Conservation (phyloP, 92 coral and sea anemone species). For the Palythoa grandiflora region DNA sequence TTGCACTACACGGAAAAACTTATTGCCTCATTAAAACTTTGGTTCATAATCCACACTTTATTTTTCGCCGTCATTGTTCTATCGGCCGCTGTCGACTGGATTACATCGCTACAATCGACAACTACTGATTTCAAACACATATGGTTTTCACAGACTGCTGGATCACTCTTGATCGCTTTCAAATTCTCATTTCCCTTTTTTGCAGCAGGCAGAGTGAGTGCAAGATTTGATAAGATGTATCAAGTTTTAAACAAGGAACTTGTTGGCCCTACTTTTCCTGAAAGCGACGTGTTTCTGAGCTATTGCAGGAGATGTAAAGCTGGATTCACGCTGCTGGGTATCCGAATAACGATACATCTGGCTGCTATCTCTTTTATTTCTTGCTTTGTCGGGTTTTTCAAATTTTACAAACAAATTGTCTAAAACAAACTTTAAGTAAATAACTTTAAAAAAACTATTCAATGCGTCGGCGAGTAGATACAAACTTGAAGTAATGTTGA, state of each 20-base stretch:
- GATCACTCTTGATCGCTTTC: slow-evolving; percentile 69
- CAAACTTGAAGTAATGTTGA: too few relatives aligned
- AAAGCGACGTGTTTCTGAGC: slow-evolving; percentile 63
- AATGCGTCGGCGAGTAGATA: too few relatives aligned
- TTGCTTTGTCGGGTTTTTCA: slow-evolving; percentile 66
- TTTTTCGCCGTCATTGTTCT: slow-evolving; percentile 59
- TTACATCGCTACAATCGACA: slow-evolving; percentile 12
- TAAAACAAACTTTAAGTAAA: neutral
- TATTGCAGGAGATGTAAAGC: slow-evolving; percentile 70
- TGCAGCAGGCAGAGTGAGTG: slow-evolving; percentile 72
- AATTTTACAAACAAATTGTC: slow-evolving; percentile 61
- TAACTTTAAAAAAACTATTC: too few relatives aligned
- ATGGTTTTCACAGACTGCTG: slow-evolving; percentile 59
- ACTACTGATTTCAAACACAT: slow-evolving; percentile 24
- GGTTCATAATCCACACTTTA: slow-evolving; percentile 71
- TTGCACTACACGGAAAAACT: slow-evolving; percentile 66
- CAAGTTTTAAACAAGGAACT: slow-evolving; percentile 48
- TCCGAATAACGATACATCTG: slow-evolving; percentile 53
- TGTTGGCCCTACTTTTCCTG: slow-evolving; percentile 36
- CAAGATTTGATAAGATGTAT: slow-evolving; percentile 64
- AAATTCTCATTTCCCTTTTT: slow-evolving; percentile 73
- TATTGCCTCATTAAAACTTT: slow-evolving; percentile 50
- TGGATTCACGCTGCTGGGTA: slow-evolving; percentile 66
- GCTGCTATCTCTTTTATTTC: slow-evolving; percentile 67
- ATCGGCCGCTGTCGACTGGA: slow-evolving; percentile 60